A percentile compares a stretch with the other conserved stretches of the same genome.
Conservation (phyloP, 2,888 invertebrate species). For the Candidula unifasciata region DNA sequence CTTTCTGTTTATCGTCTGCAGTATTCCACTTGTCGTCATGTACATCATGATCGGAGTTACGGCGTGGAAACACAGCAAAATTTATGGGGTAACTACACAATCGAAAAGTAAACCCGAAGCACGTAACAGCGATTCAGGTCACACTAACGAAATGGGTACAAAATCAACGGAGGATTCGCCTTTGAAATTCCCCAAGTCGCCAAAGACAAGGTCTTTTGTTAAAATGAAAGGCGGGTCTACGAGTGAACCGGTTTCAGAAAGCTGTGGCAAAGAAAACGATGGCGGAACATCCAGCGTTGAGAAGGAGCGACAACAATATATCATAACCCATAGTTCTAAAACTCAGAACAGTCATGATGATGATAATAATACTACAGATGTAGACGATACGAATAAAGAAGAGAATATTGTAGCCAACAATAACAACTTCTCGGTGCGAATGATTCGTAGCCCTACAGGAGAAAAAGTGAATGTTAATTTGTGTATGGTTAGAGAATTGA, state of each 20-base stretch:
- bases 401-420: not conserved
- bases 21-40: constrained; percentile 36
- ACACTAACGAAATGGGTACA: not conserved
- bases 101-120: not conserved
- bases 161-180: not conserved
- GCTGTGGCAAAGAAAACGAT: not conserved
- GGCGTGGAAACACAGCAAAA: constrained; percentile 36
- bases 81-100: not conserved
- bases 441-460: not conserved
- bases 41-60: constrained; percentile 40
- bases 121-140: not conserved
- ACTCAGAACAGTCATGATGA: not conserved
- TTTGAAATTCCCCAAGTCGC: not conserved
- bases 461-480: constrained; percentile 29
- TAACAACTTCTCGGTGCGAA: not conserved
- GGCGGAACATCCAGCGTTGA: not conserved
- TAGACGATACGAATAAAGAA: not conserved
- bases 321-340: not conserved
- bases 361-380: not conserved
- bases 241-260: not conserved
- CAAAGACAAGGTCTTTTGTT: constrained; percentile 25
- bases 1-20: constrained; percentile 25
- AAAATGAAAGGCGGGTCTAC: constrained; percentile 10
- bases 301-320: not conserved
- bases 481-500: constrained; percentile 44